These are phyloP conservation scores for Nymphalis io DNA, from an alignment of 1,140 invertebrate species.

Conservation along the genomic window DNA sequence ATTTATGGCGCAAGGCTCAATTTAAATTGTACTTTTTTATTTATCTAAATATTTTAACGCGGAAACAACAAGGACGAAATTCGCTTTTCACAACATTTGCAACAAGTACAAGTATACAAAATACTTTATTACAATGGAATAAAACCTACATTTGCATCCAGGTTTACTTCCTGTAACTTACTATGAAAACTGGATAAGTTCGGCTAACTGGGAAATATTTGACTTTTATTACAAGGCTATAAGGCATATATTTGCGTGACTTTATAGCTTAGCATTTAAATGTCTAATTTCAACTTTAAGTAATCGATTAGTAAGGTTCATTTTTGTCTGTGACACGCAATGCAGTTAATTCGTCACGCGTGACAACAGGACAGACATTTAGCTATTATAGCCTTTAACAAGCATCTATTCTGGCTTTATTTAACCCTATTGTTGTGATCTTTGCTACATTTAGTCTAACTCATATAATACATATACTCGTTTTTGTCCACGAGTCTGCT, in stretches of 20 bases:
- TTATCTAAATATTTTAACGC: neutral
- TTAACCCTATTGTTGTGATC: constrained; percentile 2
- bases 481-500: neutral
- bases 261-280: neutral
- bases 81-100: neutral
- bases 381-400: constrained; percentile 11
- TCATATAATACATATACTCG: neutral
- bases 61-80: neutral
- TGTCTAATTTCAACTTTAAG: neutral
- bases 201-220: neutral
- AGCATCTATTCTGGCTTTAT: constrained; percentile 3
- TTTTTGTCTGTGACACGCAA: neutral
- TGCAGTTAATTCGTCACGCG: constrained; percentile 16
- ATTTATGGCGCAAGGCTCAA: neutral
- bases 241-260: neutral
- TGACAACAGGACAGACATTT: constrained; percentile 15
- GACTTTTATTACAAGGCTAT: neutral
- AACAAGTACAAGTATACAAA: neutral
- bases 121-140: neutral
- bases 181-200: neutral
- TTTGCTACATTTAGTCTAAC: neutral
- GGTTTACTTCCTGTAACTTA: neutral
- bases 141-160: neutral
- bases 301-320: neutral
- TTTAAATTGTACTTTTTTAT: neutral